phyloP scores from a whole-genome alignment of 2,888 invertebrate genomes.

The Protonemura montana region DNA sequence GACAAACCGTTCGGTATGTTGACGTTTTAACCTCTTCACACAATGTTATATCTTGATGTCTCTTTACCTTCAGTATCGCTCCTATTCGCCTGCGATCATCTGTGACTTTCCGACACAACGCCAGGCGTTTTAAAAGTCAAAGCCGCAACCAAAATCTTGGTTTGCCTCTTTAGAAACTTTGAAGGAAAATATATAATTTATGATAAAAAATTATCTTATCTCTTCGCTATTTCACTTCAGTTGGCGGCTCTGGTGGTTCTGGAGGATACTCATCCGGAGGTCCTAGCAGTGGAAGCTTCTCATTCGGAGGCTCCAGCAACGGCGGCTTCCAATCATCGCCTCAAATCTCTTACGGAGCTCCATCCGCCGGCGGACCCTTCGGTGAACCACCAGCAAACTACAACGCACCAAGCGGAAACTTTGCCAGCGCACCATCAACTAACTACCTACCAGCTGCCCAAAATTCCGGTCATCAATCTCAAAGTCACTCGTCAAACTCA shows the following conservation, averaged over 20 bases:
- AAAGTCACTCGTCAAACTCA: not conserved
- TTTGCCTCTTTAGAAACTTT: too few species aligned
- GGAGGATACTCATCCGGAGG: slow-evolving; percentile 21
- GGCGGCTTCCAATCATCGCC: not conserved
- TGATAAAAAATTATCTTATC: too few species aligned
- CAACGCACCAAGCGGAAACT: not conserved
- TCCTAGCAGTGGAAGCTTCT: not conserved
- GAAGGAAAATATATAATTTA: too few species aligned
- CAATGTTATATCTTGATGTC: too few species aligned
- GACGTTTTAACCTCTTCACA: too few species aligned
- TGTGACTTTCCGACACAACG: too few species aligned
- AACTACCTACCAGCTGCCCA: not conserved
- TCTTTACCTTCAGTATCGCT: too few species aligned
- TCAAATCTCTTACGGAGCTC: not conserved
- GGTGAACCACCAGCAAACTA: slow-evolving; percentile 26
- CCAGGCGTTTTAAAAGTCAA: too few species aligned
- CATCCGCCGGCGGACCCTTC: slow-evolving; percentile 21
- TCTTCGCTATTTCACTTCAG: too few species aligned
- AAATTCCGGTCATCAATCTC: not conserved
- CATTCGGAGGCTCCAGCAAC: slow-evolving; percentile 1
- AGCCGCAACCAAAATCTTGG: too few species aligned
- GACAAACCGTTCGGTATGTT: too few species aligned
- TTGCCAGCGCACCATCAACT: not conserved
- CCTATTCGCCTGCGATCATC: too few species aligned
- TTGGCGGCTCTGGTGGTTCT: slow-evolving; percentile 16